These are phyloP conservation scores for Tauraco erythrolophus DNA, from an alignment of 2,113 vertebrate genomes.

Conservation along the genomic window DNA sequence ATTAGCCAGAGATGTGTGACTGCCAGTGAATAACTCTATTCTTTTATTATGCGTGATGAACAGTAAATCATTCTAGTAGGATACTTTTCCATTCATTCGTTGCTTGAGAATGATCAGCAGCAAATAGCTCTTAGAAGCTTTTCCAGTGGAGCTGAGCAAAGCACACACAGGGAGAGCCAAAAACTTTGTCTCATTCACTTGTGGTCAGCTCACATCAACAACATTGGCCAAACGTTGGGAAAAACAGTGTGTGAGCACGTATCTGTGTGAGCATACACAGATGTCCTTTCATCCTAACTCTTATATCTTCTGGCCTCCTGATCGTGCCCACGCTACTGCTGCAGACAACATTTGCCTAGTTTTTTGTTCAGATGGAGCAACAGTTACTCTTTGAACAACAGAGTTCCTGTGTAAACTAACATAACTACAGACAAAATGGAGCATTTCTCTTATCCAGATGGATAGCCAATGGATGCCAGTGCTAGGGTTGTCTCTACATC, in stretches of 20 bases:
- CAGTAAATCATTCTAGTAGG: constrained; percentile 42
- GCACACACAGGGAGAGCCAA: not conserved
- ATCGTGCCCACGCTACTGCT: not conserved
- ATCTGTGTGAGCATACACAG: not conserved
- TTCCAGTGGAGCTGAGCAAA: constrained; percentile 12
- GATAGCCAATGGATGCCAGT: not conserved
- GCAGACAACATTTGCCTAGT: not conserved
- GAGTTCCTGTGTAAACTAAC: not conserved
- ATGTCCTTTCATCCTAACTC: not conserved
- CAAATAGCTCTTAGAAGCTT: constrained; percentile 3
- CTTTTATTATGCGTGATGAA: not conserved
- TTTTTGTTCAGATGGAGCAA: not conserved
- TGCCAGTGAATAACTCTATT: constrained; percentile 44
- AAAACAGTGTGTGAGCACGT: not conserved
- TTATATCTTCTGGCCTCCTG: not conserved
- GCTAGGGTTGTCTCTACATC: not conserved
- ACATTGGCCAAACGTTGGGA: not conserved
- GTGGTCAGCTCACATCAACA: not conserved
- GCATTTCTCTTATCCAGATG: not conserved
- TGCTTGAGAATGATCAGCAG: constrained; percentile 33
- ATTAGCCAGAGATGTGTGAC: not conserved
- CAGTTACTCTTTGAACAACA: not conserved
- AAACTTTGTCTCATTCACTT: not conserved
- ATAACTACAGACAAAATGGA: not conserved
- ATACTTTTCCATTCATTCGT: constrained; percentile 28